Evolutionary conservation across 2,113 vertebrate genomes (phyloP).

Genomic region (Boulengeromyrus knoepffleri): DNA sequence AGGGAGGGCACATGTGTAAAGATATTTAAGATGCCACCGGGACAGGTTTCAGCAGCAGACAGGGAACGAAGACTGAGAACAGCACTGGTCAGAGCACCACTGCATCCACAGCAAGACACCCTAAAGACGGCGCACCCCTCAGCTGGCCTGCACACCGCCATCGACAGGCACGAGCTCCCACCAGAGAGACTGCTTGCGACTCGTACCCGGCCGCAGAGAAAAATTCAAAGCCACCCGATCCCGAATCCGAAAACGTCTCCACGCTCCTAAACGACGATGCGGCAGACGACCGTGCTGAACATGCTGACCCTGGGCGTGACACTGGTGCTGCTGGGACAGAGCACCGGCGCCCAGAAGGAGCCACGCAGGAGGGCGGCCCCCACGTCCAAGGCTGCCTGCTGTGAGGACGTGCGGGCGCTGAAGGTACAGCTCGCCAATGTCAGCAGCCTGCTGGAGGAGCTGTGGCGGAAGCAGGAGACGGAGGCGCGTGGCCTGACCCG

Average conservation of each 20-base stretch:
- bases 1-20: constrained; percentile 67
- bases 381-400: constrained; percentile 63
- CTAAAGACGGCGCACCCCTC: neutral
- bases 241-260: neutral
- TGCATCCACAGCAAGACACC: neutral
- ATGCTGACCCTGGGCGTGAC: constrained; percentile 36
- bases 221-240: neutral
- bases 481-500: constrained; percentile 74
- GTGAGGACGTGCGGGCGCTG: constrained; percentile 75
- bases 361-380: constrained; percentile 52
- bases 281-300: constrained; percentile 36
- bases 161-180: neutral
- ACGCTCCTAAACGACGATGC: constrained; percentile 44
- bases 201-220: neutral
- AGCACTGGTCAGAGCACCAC: constrained; percentile 26
- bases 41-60: constrained; percentile 49
- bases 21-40: constrained; percentile 85
- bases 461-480: constrained; percentile 78
- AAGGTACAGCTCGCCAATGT: constrained; percentile 85
- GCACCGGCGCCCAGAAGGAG: constrained; percentile 61
- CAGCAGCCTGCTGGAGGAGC: constrained; percentile 72
- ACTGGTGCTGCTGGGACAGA: constrained; percentile 40
- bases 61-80: constrained; percentile 43
- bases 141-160: neutral
- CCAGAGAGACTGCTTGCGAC: neutral